A percentile compares a stretch with the other conserved stretches of the same genome.
Evolutionary conservation across 2,113 vertebrate genomes (phyloP).

Genomic region (Oostethus manadensis): DNA sequence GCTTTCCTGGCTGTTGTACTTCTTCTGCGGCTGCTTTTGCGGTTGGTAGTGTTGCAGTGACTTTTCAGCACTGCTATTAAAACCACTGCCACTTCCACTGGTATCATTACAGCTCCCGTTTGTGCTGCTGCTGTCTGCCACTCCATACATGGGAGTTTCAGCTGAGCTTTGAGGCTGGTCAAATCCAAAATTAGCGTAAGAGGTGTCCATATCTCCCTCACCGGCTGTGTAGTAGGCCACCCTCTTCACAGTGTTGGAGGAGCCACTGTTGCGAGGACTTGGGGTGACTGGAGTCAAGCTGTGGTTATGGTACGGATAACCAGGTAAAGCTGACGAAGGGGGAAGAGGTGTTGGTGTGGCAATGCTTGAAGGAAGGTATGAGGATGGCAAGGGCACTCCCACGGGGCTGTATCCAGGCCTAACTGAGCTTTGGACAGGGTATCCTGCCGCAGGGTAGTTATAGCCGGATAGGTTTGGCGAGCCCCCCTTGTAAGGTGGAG

Average conservation of each 20-base stretch:
- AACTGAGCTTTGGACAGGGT: slow-evolving; percentile 86
- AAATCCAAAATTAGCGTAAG: slow-evolving; percentile 92
- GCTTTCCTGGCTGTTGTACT: slow-evolving; percentile 84
- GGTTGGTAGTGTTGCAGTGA: slow-evolving; percentile 90
- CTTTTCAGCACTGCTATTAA: slow-evolving; percentile 85
- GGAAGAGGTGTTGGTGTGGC: slow-evolving; percentile 89
- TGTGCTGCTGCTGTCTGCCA: slow-evolving; percentile 88
- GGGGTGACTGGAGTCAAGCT: slow-evolving; percentile 86
- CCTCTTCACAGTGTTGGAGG: slow-evolving; percentile 89
- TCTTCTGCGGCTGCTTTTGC: slow-evolving; percentile 82
- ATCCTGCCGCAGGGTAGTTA: slow-evolving; percentile 88
- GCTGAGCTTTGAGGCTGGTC: slow-evolving; percentile 83
- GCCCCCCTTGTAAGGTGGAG: slow-evolving; percentile 87
- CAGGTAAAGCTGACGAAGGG: slow-evolving; percentile 84
- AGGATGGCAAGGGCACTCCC: slow-evolving; percentile 85
- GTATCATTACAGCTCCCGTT: slow-evolving; percentile 81
- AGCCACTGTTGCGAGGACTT: slow-evolving; percentile 83
- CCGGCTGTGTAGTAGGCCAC: slow-evolving; percentile 96
- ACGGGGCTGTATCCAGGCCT: slow-evolving; percentile 90
- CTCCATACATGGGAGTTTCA: slow-evolving; percentile 92
- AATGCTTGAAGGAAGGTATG: slow-evolving; percentile 92
- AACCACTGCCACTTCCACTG: slow-evolving; percentile 82
- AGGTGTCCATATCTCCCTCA: slow-evolving; percentile 89
- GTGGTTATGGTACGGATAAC: slow-evolving; percentile 94
- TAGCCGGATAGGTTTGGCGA: slow-evolving; percentile 90